phyloP scores from a whole-genome alignment of 2,797 vertebrate genomes.

The Ctenopoma multispine region DNA sequence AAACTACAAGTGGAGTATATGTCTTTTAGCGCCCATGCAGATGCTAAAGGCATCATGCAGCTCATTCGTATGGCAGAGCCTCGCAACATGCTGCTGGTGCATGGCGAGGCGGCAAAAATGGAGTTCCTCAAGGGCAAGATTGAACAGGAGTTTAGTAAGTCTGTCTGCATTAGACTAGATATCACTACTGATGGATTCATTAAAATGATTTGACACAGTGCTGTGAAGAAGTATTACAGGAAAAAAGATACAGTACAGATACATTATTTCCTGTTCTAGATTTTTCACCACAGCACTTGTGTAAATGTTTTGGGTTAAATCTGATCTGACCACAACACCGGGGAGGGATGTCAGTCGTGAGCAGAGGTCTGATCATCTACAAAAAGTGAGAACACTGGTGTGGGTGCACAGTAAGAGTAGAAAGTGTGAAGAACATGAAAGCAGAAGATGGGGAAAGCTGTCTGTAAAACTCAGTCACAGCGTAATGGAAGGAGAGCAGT shows the following conservation, averaged over 20 bases:
- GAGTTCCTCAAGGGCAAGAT: constrained; percentile 98
- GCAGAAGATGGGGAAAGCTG: constrained; percentile 14
- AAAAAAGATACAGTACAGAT: too few species aligned
- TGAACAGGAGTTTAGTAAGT: constrained; percentile 95
- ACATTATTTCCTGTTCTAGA: constrained; percentile 1
- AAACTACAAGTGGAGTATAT: constrained; percentile 99
- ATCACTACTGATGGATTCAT: neutral
- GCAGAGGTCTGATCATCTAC: neutral
- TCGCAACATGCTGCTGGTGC: constrained; percentile 92
- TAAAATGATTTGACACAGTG: neutral
- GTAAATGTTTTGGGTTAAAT: neutral
- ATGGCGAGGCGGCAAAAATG: constrained; percentile 97
- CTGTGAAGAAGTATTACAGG: too few species aligned
- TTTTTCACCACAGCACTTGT: neutral
- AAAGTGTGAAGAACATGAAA: constrained; percentile 17
- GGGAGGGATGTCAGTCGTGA: neutral
- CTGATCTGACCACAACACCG: neutral
- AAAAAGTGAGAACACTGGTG: neutral
- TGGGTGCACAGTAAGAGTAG: constrained; percentile 38
- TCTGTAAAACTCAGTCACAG: neutral
- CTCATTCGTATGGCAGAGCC: constrained; percentile 98
- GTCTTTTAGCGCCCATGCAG: constrained; percentile 97
- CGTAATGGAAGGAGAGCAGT: constrained; percentile 14
- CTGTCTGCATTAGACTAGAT: neutral
- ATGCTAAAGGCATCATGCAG: constrained; percentile 99